Percentiles rank a stretch among this genome's conserved stretches.
Conservation (phyloP, 2,888 invertebrate species). For the Agonopterix subpropinquella region DNA sequence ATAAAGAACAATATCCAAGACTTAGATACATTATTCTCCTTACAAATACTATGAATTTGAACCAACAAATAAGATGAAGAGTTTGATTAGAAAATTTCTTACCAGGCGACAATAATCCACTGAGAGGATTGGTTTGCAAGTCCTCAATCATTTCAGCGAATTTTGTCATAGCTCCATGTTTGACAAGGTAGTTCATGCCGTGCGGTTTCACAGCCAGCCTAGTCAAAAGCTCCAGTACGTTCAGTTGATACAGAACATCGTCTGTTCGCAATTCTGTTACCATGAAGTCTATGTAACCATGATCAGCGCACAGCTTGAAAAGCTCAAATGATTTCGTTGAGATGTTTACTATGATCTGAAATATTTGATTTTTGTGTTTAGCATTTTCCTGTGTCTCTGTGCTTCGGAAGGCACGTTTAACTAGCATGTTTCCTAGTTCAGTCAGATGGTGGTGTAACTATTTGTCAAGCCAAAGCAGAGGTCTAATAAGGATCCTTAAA, state of each 20-base stretch:
- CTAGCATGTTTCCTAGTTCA: too few species aligned
- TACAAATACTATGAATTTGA: too few species aligned
- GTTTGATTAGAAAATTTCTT: conserved; percentile 10
- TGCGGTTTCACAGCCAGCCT: conserved; percentile 81
- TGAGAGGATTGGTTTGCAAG: conserved; percentile 77
- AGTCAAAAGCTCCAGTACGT: conserved; percentile 86
- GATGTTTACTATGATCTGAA: conserved; percentile 78
- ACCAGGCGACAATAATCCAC: conserved; percentile 82
- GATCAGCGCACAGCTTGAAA: conserved; percentile 74
- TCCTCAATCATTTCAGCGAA: conserved; percentile 77
- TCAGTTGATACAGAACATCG: conserved; percentile 87
- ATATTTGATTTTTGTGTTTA: conserved; percentile 10
- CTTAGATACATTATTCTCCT: too few species aligned
- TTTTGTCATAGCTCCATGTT: conserved; percentile 78
- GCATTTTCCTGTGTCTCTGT: too few species aligned
- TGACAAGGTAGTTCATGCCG: conserved; percentile 84
- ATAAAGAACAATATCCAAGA: too few species aligned
- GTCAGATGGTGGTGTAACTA: too few species aligned
- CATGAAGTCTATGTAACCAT: conserved; percentile 80
- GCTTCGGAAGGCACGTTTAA: too few species aligned
- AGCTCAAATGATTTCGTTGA: conserved; percentile 75
- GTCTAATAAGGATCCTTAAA: too few species aligned
- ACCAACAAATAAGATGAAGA: too few species aligned
- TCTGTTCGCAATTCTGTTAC: conserved; percentile 79
- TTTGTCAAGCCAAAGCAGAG: too few species aligned